Base-by-base conservation (phyloP, 1,140 invertebrate species). In the Idris sp. region DNA sequence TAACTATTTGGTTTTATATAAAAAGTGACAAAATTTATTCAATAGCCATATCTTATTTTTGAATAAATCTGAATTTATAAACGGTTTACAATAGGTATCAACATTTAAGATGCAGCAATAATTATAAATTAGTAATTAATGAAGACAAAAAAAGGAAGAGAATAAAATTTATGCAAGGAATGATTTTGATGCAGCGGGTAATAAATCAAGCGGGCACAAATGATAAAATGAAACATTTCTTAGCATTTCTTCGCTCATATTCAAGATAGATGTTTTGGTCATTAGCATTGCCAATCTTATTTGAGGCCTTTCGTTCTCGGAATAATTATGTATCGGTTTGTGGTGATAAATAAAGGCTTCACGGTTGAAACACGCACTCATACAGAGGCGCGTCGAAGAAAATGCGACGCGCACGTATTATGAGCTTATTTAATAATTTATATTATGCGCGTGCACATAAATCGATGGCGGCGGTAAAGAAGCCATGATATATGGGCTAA, bases 371-470 rank as follows among this genome's bases (percentile, higher is more conserved):
- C 61, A 59, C 62, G 51, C 62, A 62, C 56, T 15, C 18, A 67
- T 31, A 62, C 48, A 54, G n/a, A n/a, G 9, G 28, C 41, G 59
- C 31, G 43, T 19, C 38, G 53, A 53, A n/a, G 64, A 58, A 74
- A 54, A 71, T 62, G 61, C 41, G 46, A 48, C 40, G 36, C 56
- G 64, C 58, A 64, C 49, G 46, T 59, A 76, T 76, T 67, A 75
- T 65, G 62, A 69, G 67, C 69, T 82, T 83, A 86, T 87, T 87
- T 86, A 87, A 87, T 88, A 87, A 87, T 87, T 86, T 86, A 87
- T 85, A 86, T 87, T 86, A 87, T 85, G 84, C 84, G 78, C 78
- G 76, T 75, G 76, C 74, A 84, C 84, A 88, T 88, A 87, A 88
- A 88, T 87, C 82, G 82, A 81, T 41, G 58, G 53, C 76, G 76